Evolutionary conservation across 2,113 vertebrate species (phyloP), one percentile per base, ranked within the genome.

Genomic region (Saguinus imperator): DNA sequence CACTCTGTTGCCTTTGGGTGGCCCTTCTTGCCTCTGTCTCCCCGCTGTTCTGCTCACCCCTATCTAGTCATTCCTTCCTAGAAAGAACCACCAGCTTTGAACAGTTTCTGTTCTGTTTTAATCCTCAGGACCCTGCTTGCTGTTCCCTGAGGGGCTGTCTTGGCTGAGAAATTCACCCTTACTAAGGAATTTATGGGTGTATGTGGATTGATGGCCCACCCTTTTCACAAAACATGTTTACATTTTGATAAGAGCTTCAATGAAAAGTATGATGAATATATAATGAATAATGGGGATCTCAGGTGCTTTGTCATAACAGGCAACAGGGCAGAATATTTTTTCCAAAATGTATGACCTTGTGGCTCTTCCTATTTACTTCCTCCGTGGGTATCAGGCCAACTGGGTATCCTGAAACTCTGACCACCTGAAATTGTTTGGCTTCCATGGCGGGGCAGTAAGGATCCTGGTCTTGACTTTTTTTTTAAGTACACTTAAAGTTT

Each of bases 141-240:
- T 93, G 6, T 64, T 45, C 8, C 70, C 45, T 73, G 73, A 57
- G 29, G 52, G 20, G 48, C 29, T 86, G 35, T 88, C 94, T 95
- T 95, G 61, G 58, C 40, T 95, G 90, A 95, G 89, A 97, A 97
- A 93, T 94, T 32, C 81, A 80, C 89, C 50, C 55, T 29, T 18
- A 25, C 43, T 40, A 68, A 81, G 76, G 72, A 90, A 94, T 89
- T 55, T 43, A 35, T 75, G 64, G 10, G 35, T 73, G n/a, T 55
- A 94, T 96, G 40, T 89, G 70, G 66, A 72, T 48, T 88, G 85
- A 92, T 85, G 81, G 84, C 77, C 16, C 29, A 87, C 32, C 9
- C 6, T 94, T 93, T 76, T 89, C 70, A 85, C 76, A 97, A 84
- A 97, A 89, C 81, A 86, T 75, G 90, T 73, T 95, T 91, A 57